Evolutionary conservation across 2,113 vertebrate genomes (phyloP), one percentile per base, ranked within the genome.

Genomic region (Gallinago jamesoni): DNA sequence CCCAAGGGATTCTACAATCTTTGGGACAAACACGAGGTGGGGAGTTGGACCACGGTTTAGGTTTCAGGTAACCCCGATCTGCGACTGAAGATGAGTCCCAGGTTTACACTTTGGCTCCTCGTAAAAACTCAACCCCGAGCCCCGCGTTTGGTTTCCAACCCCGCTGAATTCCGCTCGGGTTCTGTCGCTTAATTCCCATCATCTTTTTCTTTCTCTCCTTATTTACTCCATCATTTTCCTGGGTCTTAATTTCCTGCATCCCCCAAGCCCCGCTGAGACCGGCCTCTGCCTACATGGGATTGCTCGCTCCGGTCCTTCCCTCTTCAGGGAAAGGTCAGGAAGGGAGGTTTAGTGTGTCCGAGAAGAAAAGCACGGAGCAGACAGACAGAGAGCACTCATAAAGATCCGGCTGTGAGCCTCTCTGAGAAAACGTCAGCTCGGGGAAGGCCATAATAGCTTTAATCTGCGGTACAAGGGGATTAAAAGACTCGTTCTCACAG

Each of bases 391-490:
- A 94, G 84, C 66, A 28, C 90, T 97, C 96, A 90, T 73, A 92
- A 94, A 78, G 88, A 48, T 81, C 95, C 75, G 94, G 90, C 96
- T 96, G 93, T 56, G 93, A 95, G 95, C 56, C 72, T 90, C 92
- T 90, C 93, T 97, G 95, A 97, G 89, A 97, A 95, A 97, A 95
- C 83, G 92, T 77, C 95, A 94, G 91, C 76, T 79, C 24, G 74
- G 95, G 94, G 87, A 92, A 92, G 89, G 88, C 82, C 91, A 16
- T 50, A 93, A 84, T 59, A 95, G 96, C 88, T 95, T 96, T 97
- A 97, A 96, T 93, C 96, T 95, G 95, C 85, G 31, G 33, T 68
- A 96, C 90, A 93, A 96, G 94, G 64, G 95, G 96, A 96, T 97
- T 96, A 96, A 96, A 90, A 37, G 60, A 60, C 70, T 92, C 85